These are phyloP conservation scores for Sarcophaga variegata DNA, from an alignment of 2,888 invertebrate genomes.

Conservation along the genomic window DNA sequence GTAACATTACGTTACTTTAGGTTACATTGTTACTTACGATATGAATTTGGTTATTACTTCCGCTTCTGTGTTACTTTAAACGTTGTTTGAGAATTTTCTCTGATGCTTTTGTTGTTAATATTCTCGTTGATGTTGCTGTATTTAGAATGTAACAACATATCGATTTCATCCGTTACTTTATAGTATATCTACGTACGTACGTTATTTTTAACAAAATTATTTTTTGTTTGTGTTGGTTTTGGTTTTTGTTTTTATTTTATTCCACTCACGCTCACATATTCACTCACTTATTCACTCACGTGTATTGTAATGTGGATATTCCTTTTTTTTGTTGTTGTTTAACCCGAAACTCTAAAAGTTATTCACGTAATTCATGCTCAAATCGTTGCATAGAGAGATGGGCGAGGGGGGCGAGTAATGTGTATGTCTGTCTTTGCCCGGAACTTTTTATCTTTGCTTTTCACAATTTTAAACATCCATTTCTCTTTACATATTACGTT, in stretches of 20 bases:
- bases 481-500: no score
- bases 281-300: slow-evolving; percentile 27
- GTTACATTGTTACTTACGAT: slow-evolving; percentile 65
- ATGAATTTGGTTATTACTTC: slow-evolving; percentile 56
- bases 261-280: slow-evolving; percentile 33
- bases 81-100: slow-evolving; percentile 26
- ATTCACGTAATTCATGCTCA: slow-evolving; percentile 45
- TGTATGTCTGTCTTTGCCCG: background rate
- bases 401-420: background rate
- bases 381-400: background rate
- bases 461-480: background rate
- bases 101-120: slow-evolving; percentile 8
- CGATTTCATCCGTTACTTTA: slow-evolving; percentile 31
- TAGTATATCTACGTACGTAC: background rate
- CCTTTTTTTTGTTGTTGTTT: background rate
- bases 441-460: background rate
- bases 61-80: slow-evolving; percentile 55
- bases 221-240: background rate
- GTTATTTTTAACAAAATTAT: background rate
- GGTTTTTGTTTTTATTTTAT: slow-evolving; percentile 18
- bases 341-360: slow-evolving; percentile 30
- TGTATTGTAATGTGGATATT: slow-evolving; percentile 47
- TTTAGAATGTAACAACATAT: slow-evolving; percentile 44
- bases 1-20: slow-evolving; percentile 3
- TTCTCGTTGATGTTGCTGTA: slow-evolving; percentile 16